Evolutionary conservation across 2,797 vertebrate species (phyloP).

Genomic region (Chaenodraco wilsoni): DNA sequence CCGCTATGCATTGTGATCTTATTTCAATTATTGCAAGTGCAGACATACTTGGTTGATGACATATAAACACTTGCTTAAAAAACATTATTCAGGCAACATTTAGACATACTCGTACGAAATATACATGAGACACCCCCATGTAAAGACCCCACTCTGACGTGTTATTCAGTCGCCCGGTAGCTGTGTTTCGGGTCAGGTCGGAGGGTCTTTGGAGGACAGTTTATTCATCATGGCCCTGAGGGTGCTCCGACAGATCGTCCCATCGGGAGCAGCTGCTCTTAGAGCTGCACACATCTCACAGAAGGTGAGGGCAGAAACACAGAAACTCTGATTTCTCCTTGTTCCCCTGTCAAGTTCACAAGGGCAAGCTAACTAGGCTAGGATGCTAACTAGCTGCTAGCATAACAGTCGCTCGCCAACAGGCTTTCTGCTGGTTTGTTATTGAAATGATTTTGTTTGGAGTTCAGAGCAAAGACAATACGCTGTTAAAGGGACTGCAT

Average conservation of each 20-base stretch:
- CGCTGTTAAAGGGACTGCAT: background rate
- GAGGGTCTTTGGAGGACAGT: conserved; percentile 46
- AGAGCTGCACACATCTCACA: conserved; percentile 36
- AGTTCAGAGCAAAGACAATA: fast-evolving
- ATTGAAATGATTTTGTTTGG: background rate
- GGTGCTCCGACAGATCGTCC: conserved; percentile 66
- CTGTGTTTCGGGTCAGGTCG: conserved; percentile 52
- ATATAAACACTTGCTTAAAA: too few relatives aligned
- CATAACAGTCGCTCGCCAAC: too few relatives aligned
- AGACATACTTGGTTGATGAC: too few relatives aligned
- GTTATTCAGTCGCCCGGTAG: conserved; percentile 9
- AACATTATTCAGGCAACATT: conserved; percentile 33
- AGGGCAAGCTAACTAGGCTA: conserved; percentile 59
- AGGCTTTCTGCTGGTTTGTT: conserved; percentile 1
- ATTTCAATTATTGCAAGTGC: too few relatives aligned
- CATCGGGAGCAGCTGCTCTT: conserved; percentile 52
- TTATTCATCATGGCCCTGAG: conserved; percentile 73
- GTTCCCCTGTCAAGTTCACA: conserved; percentile 13
- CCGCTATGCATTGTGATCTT: background rate
- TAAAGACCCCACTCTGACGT: conserved; percentile 47
- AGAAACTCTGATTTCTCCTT: fast-evolving
- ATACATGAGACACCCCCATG: background rate
- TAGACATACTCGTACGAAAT: fast-evolving
- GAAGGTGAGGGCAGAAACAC: conserved; percentile 58
- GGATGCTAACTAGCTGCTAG: too few relatives aligned